Evolutionary conservation across 2,113 vertebrate species (phyloP).

Genomic region (Himantopus leucocephalus): DNA sequence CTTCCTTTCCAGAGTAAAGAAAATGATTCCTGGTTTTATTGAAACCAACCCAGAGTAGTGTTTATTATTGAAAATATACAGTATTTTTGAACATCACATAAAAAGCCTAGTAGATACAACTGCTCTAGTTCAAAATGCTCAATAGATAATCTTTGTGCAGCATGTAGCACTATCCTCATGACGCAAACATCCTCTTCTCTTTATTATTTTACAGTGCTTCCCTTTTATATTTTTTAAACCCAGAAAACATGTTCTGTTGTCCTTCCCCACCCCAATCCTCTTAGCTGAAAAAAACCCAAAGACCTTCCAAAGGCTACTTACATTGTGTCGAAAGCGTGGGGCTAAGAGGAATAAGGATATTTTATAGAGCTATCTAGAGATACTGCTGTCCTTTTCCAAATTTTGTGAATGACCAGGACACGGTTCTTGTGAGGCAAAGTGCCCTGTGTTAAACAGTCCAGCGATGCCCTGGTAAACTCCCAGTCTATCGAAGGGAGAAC

Average conservation of each 20-base stretch:
- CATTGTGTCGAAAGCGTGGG: not conserved
- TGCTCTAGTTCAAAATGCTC: constrained; percentile 45
- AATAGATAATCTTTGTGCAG: constrained; percentile 17
- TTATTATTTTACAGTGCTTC: constrained; percentile 28
- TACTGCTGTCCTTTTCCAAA: not conserved
- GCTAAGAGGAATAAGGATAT: not conserved
- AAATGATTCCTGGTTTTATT: constrained; percentile 11
- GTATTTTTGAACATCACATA: constrained; percentile 65
- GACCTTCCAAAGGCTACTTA: not conserved
- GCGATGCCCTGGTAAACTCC: not conserved
- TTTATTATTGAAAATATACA: constrained; percentile 76
- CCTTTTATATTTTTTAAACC: not conserved
- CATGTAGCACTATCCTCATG: not conserved
- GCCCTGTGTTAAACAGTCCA: not conserved
- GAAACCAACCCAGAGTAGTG: constrained; percentile 68
- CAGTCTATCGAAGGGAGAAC: not conserved
- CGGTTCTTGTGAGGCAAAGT: not conserved
- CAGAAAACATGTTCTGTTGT: not conserved
- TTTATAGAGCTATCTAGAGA: not conserved
- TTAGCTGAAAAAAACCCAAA: not conserved
- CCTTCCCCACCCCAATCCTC: not conserved
- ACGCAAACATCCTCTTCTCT: not conserved
- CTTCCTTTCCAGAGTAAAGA: not conserved
- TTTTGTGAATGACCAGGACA: not conserved
- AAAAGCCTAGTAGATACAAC: constrained; percentile 57